phyloP scores from a whole-genome alignment of 2,113 vertebrate genomes.

The Leucoraja erinaceus region DNA sequence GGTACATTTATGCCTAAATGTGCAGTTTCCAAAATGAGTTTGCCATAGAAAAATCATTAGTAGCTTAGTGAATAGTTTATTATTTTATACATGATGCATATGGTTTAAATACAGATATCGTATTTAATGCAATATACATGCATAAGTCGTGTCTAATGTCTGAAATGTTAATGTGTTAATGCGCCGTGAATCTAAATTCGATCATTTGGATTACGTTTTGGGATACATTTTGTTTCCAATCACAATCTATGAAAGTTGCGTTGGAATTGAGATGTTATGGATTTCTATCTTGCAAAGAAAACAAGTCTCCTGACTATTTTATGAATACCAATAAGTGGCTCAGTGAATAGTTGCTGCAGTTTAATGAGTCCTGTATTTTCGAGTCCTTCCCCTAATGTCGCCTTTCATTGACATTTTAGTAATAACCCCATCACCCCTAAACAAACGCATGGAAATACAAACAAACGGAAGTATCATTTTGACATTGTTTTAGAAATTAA shows the following conservation, averaged over 20 bases:
- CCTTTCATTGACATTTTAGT: not conserved
- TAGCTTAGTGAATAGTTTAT: not conserved
- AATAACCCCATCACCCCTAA: not conserved
- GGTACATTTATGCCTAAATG: not conserved
- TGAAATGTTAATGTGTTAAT: not conserved
- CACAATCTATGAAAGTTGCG: not conserved
- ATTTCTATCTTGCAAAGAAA: not conserved
- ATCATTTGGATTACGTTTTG: not conserved
- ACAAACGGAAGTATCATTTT: not conserved
- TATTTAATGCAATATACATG: not conserved
- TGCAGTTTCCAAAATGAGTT: not conserved
- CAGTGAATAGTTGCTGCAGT: not conserved
- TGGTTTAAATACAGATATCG: not conserved
- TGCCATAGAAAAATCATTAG: not conserved
- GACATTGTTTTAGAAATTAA: not conserved
- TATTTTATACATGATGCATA: not conserved
- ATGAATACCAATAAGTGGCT: not conserved
- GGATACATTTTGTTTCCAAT: not conserved
- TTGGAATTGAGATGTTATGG: not conserved
- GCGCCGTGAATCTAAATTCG: not conserved
- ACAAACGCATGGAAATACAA: not conserved
- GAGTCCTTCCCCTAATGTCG: too few species aligned
- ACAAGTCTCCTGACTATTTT: not conserved
- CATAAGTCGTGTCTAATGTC: not conserved
- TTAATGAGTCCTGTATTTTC: not conserved